A percentile compares a stretch with the other conserved stretches of the same genome.
Conservation (phyloP, 2,113 vertebrate species). For the Dolichotis patagonum region DNA sequence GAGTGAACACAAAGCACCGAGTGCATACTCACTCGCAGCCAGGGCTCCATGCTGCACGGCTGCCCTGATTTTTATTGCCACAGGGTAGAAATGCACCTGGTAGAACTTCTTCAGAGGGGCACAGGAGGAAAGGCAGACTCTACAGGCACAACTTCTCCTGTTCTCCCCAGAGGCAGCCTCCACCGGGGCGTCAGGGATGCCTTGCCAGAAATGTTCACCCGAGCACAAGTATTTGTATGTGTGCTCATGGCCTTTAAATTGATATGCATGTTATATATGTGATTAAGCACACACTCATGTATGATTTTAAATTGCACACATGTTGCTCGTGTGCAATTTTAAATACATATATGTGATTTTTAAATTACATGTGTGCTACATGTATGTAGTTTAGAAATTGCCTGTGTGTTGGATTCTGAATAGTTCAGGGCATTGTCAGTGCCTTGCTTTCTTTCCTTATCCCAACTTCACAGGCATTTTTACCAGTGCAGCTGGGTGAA, state of each 20-base stretch:
- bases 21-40: background rate
- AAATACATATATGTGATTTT: background rate
- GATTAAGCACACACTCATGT: background rate
- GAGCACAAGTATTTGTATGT: background rate
- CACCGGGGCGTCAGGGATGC: background rate
- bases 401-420: too few species aligned
- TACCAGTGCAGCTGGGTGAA: background rate
- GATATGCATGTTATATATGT: background rate
- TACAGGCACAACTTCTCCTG: background rate
- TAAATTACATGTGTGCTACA: background rate
- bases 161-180: background rate
- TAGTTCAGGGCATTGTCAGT: background rate
- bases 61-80: background rate
- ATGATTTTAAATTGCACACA: background rate
- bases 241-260: background rate
- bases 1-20: background rate
- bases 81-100: background rate
- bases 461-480: background rate
- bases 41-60: fast-evolving
- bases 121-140: background rate
- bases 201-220: background rate
- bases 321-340: background rate
- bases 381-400: background rate
- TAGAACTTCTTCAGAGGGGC: background rate
- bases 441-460: background rate